phyloP scores from a whole-genome alignment of 1,140 invertebrate species.

The Cryptotermes secundus region DNA sequence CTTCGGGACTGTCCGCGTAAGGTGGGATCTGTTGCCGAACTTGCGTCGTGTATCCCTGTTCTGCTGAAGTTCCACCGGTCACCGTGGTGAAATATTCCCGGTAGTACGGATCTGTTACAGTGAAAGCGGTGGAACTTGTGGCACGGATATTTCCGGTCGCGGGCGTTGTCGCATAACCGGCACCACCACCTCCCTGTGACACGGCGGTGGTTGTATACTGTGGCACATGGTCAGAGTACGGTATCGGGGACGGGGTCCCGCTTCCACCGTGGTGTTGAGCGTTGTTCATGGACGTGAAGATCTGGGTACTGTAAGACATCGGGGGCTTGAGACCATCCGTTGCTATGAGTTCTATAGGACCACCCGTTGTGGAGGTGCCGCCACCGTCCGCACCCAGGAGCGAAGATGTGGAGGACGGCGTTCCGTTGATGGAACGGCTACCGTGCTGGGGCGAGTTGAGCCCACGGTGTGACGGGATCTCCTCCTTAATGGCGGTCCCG shows the following conservation, averaged over 20 bases:
- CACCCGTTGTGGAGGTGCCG: slow-evolving; percentile 39
- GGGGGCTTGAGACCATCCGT: slow-evolving; percentile 51
- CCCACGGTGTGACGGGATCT: slow-evolving; percentile 39
- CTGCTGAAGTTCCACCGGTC: slow-evolving; percentile 50
- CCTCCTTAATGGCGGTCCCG: slow-evolving; percentile 47
- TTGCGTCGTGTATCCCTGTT: slow-evolving; percentile 42
- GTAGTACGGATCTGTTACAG: slow-evolving; percentile 52
- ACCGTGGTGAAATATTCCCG: slow-evolving; percentile 54
- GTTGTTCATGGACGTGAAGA: slow-evolving; percentile 48
- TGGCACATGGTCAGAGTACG: slow-evolving; percentile 50
- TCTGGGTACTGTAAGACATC: slow-evolving; percentile 50
- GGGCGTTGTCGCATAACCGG: slow-evolving; percentile 46
- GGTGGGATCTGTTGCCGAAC: slow-evolving; percentile 51
- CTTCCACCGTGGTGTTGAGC: slow-evolving; percentile 45
- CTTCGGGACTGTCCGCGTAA: slow-evolving; percentile 50
- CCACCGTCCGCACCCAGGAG: slow-evolving; percentile 49
- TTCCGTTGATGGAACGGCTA: slow-evolving; percentile 52
- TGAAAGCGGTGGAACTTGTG: slow-evolving; percentile 44
- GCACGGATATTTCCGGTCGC: slow-evolving; percentile 39
- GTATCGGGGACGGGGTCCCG: slow-evolving; percentile 55
- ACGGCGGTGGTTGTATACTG: slow-evolving; percentile 55
- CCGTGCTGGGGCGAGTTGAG: slow-evolving; percentile 52
- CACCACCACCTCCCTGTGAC: slow-evolving; percentile 46
- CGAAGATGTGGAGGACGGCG: slow-evolving; percentile 52
- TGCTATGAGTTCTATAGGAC: slow-evolving; percentile 54